Percentiles rank a stretch among this genome's conserved stretches.
Evolutionary conservation across 2,797 vertebrate genomes (phyloP).

Genomic region (Cercopithecus diana): DNA sequence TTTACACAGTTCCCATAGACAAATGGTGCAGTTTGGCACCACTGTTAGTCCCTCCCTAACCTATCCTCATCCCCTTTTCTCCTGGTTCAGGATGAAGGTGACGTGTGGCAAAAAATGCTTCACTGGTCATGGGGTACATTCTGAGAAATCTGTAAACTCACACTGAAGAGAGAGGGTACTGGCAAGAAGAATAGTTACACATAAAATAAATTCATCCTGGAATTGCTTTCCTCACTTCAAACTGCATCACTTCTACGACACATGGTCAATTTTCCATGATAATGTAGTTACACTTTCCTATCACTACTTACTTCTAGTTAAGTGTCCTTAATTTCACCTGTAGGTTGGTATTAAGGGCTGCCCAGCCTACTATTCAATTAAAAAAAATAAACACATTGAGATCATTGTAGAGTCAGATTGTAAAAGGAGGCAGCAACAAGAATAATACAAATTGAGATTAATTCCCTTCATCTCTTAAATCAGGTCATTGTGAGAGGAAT

Average conservation of each 20-base stretch:
- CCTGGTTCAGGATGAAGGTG: slow-evolving; percentile 27
- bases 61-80: neutral
- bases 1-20: neutral
- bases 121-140: slow-evolving; percentile 25
- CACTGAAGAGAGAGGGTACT: neutral
- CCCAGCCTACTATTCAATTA: slow-evolving; percentile 62
- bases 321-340: slow-evolving; percentile 72
- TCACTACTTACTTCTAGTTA: slow-evolving; percentile 68
- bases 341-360: slow-evolving; percentile 77
- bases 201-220: neutral
- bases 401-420: slow-evolving; percentile 24
- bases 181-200: slow-evolving; percentile 3
- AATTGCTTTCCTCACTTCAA: slow-evolving; percentile 59
- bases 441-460: slow-evolving; percentile 51
- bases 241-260: slow-evolving; percentile 36
- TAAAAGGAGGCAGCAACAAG: slow-evolving; percentile 37
- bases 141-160: slow-evolving; percentile 20
- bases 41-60: neutral
- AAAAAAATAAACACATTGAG: slow-evolving; percentile 17
- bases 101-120: slow-evolving; percentile 36
- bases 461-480: neutral
- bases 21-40: slow-evolving; percentile 25
- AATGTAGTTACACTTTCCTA: slow-evolving; percentile 52
- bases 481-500: neutral
- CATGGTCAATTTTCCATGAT: slow-evolving; percentile 15